Percentiles rank a stretch among this genome's conserved stretches.
Evolutionary conservation across 1,140 invertebrate genomes (phyloP).

Genomic region (Steinernema feltiae): DNA sequence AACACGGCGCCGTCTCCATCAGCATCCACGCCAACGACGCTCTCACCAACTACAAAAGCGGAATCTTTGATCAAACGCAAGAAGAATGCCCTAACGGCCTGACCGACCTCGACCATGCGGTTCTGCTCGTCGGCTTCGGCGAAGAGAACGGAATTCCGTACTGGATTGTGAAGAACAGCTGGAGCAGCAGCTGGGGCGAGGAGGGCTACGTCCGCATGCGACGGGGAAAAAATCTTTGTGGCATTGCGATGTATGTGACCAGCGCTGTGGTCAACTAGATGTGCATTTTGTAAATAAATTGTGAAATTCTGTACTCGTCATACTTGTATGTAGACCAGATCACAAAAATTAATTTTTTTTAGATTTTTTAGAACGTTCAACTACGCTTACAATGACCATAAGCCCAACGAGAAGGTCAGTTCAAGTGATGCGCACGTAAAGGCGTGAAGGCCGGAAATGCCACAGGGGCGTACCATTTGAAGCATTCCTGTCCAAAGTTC

Average conservation of each 20-base stretch:
- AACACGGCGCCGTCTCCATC: not conserved
- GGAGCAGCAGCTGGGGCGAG: slow-evolving; percentile 87
- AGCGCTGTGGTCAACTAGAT: not conserved
- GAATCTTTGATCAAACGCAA: not conserved
- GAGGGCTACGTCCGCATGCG: slow-evolving; percentile 64
- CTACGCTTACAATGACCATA: too few species aligned
- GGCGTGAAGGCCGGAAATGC: too few species aligned
- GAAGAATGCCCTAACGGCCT: not conserved
- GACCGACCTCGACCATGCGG: slow-evolving; percentile 66
- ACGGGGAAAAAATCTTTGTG: slow-evolving; percentile 54
- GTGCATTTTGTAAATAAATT: too few species aligned
- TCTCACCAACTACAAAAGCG: not conserved
- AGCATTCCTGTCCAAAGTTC: too few species aligned
- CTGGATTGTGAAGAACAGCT: slow-evolving; percentile 89
- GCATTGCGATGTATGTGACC: not conserved
- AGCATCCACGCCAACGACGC: not conserved
- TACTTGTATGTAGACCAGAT: too few species aligned
- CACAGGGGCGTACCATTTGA: too few species aligned
- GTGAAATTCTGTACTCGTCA: too few species aligned
- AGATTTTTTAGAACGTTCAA: too few species aligned
- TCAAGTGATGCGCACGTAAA: too few species aligned
- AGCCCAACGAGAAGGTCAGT: too few species aligned
- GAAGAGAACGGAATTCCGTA: slow-evolving; percentile 74
- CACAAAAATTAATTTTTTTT: too few species aligned
- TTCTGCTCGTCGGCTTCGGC: slow-evolving; percentile 84